Base-by-base conservation (phyloP, 2,797 vertebrate genomes). In the Cossypha dichroa region DNA sequence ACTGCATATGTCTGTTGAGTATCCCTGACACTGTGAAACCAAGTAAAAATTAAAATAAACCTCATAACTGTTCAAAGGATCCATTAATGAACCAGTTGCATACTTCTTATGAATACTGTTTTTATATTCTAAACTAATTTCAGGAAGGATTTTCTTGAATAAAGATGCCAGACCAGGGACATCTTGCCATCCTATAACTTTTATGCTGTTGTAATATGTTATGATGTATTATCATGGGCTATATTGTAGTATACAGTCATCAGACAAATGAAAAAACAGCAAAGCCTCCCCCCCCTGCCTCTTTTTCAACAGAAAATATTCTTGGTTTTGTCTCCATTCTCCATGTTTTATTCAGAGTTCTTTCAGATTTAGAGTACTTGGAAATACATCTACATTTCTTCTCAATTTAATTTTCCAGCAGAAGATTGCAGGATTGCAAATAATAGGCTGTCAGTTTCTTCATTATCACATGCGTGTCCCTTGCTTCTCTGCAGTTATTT, bases 401-500 rank as follows among this genome's bases (percentile, higher is more conserved):
- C 56, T 33, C 10, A 33, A 40, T 58, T 25, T 46, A 74, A 64
- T 60, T 43, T 87, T 91, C 54, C 25, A 54, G 28, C 28, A 77
- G 33, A 75, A 64, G 36, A 64, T 23, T 62, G 40, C 28, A 69
- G 82, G 75, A 82, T 16, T 83, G 46, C 8, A 5, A 93, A 90
- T 75, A 93, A 87, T 63, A 76, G n/a, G 8, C 58, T 88, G 49
- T 62, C 49, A 75, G 4, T 34, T 95, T 88, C 85, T 80, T 85
- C 55, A 72, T 88, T 90, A 88, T 78, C 66, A 88, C 76, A 72
- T n/a, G 10, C 0, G 0, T 78, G 58, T 81, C 31, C n/a, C 63
- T 90, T 85, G 45, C 31, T 85, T 90, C 33, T 93, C 41, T 73
- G 45, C n/a, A 68, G 66, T 69, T 91, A 85, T 90, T 96, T 97